These are phyloP conservation scores for Nomada goodeniana DNA, from an alignment of 2,888 invertebrate species.

Conservation along the genomic window DNA sequence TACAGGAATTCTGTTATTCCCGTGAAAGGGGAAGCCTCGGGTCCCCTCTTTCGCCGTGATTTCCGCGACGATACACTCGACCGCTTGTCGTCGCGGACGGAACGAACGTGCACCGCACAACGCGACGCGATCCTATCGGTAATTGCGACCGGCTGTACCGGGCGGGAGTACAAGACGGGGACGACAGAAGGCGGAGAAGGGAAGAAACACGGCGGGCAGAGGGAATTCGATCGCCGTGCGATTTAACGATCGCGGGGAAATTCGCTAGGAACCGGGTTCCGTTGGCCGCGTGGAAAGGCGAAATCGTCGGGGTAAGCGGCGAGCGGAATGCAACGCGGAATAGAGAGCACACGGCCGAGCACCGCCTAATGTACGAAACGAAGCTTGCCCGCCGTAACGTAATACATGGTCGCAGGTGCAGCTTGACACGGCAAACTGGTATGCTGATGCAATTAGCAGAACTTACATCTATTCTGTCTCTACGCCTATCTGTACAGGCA, in stretches of 20 bases:
- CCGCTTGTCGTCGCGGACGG: constrained; percentile 62
- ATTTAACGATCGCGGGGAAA: background rate
- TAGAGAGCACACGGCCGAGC: background rate
- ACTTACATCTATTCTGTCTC: constrained; percentile 70
- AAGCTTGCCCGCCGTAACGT: constrained; percentile 48
- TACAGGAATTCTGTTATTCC: constrained; percentile 45
- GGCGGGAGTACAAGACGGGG: constrained; percentile 27
- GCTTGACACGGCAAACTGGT: constrained; percentile 79
- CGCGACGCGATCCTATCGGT: constrained; percentile 73
- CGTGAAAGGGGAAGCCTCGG: constrained; percentile 52
- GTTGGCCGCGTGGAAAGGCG: constrained; percentile 6
- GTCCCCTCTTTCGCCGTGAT: constrained; percentile 55
- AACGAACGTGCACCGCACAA: constrained; percentile 66
- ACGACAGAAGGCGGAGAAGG: constrained; percentile 5
- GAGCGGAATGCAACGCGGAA: background rate
- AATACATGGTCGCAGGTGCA: constrained; percentile 77
- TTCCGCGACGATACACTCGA: constrained; percentile 68
- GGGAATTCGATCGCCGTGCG: constrained; percentile 33
- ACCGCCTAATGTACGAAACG: constrained; percentile 5
- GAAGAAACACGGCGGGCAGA: constrained; percentile 1
- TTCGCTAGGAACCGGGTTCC: background rate
- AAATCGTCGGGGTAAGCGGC: background rate
- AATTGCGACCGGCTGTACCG: constrained; percentile 66
- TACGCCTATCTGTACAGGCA: constrained; percentile 44
- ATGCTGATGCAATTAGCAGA: constrained; percentile 82